These are phyloP conservation scores for Orius insidiosus DNA, from an alignment of 1,140 invertebrate species.

Conservation along the genomic window DNA sequence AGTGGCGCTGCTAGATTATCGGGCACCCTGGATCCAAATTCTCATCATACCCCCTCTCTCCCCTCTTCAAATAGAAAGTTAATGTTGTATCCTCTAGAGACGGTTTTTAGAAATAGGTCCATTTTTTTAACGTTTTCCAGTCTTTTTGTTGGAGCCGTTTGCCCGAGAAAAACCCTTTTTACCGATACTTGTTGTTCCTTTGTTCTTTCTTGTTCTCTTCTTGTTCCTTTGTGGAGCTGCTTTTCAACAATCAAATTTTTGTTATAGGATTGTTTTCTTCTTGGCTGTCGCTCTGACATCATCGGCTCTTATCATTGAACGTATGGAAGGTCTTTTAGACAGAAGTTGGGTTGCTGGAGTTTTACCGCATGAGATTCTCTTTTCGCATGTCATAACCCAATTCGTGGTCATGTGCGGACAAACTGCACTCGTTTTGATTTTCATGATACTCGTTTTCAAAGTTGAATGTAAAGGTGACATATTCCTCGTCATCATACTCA, in stretches of 20 bases:
- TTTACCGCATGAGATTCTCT: conserved; percentile 49
- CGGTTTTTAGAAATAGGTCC: too few relatives aligned
- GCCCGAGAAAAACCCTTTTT: too few relatives aligned
- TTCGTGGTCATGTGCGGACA: conserved; percentile 77
- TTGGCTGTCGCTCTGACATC: conserved; percentile 83
- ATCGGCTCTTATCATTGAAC: conserved; percentile 74
- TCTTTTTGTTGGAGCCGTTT: neutral
- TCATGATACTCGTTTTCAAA: conserved; percentile 66
- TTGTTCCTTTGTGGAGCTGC: too few relatives aligned
- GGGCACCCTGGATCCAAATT: too few relatives aligned
- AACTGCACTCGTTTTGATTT: conserved; percentile 58
- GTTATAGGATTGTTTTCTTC: conserved; percentile 75
- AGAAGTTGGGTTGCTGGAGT: conserved; percentile 66
- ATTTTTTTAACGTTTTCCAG: too few relatives aligned
- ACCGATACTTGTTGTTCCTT: neutral
- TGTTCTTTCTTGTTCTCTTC: neutral
- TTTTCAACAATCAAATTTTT: neutral
- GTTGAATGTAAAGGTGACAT: conserved; percentile 65
- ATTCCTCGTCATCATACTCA: conserved; percentile 53
- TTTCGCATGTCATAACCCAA: conserved; percentile 71
- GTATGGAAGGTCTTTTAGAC: conserved; percentile 74
- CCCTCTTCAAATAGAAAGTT: too few relatives aligned
- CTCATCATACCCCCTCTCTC: too few relatives aligned
- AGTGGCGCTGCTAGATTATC: too few relatives aligned
- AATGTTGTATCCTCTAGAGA: too few relatives aligned